A percentile compares a stretch with the other conserved stretches of the same genome.
These are phyloP conservation scores for Thinocorus orbignyianus DNA, from an alignment of 2,113 vertebrate species.

Conservation along the genomic window DNA sequence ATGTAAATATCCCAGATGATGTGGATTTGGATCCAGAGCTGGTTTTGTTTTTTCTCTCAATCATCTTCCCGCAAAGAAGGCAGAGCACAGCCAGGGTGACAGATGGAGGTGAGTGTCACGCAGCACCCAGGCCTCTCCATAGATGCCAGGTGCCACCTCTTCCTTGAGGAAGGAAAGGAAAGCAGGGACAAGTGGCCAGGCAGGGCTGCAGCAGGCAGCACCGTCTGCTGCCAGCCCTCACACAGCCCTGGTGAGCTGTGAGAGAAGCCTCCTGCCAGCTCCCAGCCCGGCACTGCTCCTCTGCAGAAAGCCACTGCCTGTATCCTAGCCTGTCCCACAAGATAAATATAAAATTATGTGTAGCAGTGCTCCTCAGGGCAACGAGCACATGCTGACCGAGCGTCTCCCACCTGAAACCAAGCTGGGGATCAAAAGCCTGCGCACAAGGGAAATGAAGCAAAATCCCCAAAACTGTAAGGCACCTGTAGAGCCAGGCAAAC, in stretches of 20 bases:
- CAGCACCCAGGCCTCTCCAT: not conserved
- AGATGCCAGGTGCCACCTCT: not conserved
- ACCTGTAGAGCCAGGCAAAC: not conserved
- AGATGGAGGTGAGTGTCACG: not conserved
- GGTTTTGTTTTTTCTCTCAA: not conserved
- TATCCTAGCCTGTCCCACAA: not conserved
- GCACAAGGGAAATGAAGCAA: not conserved
- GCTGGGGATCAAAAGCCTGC: not conserved
- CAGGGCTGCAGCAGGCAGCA: not conserved
- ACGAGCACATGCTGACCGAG: not conserved
- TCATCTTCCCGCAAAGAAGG: accelerated
- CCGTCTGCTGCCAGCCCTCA: not conserved
- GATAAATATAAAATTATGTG: not conserved
- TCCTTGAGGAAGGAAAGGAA: not conserved
- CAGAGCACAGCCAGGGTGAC: not conserved
- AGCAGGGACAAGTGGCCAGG: not conserved
- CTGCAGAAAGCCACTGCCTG: not conserved
- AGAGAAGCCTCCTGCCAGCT: not conserved
- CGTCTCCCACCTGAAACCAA: not conserved
- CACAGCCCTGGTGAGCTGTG: not conserved
- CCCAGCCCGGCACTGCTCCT: not conserved
- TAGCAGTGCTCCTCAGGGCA: not conserved
- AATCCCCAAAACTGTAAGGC: not conserved
- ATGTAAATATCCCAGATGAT: not conserved
- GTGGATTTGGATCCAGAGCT: not conserved